Percentiles rank a stretch among this genome's conserved stretches.
Evolutionary conservation across 2,888 invertebrate genomes (phyloP).

Genomic region (Volucella bombylans): DNA sequence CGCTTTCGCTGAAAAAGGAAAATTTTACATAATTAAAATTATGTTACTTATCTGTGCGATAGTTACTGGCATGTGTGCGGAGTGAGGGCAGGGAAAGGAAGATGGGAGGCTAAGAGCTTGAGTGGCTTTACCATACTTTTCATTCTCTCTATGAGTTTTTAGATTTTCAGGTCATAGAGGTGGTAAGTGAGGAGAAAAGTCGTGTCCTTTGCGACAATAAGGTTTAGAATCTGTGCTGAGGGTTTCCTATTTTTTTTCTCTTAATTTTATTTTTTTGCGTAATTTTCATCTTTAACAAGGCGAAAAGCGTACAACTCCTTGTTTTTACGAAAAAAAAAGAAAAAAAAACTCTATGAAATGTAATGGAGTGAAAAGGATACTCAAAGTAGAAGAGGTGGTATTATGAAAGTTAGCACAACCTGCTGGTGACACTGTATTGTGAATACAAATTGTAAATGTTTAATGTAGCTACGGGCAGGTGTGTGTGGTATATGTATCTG

Average conservation of each 20-base stretch:
- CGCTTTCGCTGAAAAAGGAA: constrained; percentile 52
- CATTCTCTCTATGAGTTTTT: neutral
- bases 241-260: neutral
- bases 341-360: too few species aligned
- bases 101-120: neutral
- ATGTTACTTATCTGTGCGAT: constrained; percentile 61
- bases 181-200: constrained; percentile 22
- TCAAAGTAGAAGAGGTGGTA: too few species aligned
- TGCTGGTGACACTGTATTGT: too few species aligned
- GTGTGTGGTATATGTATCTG: too few species aligned
- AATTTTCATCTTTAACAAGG: constrained; percentile 36
- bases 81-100: neutral
- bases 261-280: constrained; percentile 25
- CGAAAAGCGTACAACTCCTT: neutral
- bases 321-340: too few species aligned
- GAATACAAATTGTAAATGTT: too few species aligned
- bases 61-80: constrained; percentile 17
- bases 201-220: constrained; percentile 23
- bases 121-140: constrained; percentile 28
- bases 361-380: too few species aligned
- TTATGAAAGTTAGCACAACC: too few species aligned
- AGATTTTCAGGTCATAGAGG: constrained; percentile 42
- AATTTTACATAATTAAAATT: constrained; percentile 71
- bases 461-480: too few species aligned
- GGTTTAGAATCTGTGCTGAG: constrained; percentile 35